Conservation (phyloP, 2,113 vertebrate genomes). For the Paradoxurus hermaphroditus region DNA sequence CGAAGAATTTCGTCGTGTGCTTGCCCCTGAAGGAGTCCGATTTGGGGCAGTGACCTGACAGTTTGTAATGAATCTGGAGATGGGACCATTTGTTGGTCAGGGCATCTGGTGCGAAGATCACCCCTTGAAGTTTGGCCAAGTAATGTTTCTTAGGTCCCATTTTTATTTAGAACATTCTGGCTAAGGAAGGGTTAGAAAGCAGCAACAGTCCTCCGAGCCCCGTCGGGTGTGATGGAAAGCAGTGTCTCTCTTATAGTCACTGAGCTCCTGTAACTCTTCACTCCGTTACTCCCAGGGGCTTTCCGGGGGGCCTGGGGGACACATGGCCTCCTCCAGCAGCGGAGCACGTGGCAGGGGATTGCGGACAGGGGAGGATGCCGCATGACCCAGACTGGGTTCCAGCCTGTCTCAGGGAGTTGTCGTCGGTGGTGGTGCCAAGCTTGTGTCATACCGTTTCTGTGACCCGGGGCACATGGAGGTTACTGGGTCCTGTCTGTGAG, state of each 20-base stretch:
- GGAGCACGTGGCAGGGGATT: not conserved
- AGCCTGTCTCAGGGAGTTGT: not conserved
- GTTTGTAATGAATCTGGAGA: not conserved
- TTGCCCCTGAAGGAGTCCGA: too few relatives aligned
- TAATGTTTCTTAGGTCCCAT: not conserved
- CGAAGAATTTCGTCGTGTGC: not conserved
- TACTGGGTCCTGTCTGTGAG: not conserved
- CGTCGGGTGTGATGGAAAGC: fast-evolving
- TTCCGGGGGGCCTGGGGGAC: not conserved
- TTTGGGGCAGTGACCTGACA: not conserved
- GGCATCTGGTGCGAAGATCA: not conserved
- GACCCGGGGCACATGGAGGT: not conserved
- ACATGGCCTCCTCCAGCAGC: too few relatives aligned
- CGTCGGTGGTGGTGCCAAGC: too few relatives aligned
- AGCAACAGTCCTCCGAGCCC: not conserved
- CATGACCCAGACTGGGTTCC: not conserved
- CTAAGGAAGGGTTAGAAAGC: not conserved
- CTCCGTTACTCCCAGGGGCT: not conserved
- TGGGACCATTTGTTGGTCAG: not conserved
- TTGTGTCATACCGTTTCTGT: not conserved
- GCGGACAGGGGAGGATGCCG: not conserved
- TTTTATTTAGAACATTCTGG: not conserved
- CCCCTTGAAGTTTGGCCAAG: not conserved
- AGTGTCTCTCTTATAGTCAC: not conserved
- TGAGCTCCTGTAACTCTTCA: not conserved